These are phyloP conservation scores for Microplitis manilae DNA, from an alignment of 2,888 invertebrate genomes.

Conservation along the genomic window DNA sequence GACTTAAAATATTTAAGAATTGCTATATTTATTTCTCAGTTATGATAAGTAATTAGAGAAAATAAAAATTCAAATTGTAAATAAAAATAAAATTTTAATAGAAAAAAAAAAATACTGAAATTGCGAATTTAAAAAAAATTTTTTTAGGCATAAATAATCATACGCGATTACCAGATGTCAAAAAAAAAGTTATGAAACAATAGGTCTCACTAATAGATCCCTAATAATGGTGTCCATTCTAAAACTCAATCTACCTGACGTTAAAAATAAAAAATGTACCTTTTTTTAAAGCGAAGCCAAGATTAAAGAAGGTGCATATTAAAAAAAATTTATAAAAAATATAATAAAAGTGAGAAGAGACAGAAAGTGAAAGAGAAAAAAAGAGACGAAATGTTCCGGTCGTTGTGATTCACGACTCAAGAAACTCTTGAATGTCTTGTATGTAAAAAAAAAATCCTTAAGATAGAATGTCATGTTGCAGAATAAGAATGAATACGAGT, in stretches of 20 bases:
- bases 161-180: no score
- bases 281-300: background rate
- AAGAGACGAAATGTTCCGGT: background rate
- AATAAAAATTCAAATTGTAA: no score
- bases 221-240: slow-evolving; percentile 32
- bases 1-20: background rate
- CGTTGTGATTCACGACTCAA: background rate
- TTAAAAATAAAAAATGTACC: no score
- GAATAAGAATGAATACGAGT: background rate
- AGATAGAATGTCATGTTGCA: background rate
- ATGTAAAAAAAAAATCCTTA: background rate
- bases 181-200: background rate
- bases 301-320: background rate
- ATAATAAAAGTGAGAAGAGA: background rate
- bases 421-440: background rate
- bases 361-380: background rate
- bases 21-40: no score
- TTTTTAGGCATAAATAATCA: no score
- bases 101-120: no score
- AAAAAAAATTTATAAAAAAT: background rate
- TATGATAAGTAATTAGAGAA: no score
- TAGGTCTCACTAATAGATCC: slow-evolving; percentile 35
- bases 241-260: background rate
- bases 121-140: no score
- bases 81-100: no score